Evolutionary conservation across 2,888 invertebrate species (phyloP).

Genomic region (Phorcus lineatus): DNA sequence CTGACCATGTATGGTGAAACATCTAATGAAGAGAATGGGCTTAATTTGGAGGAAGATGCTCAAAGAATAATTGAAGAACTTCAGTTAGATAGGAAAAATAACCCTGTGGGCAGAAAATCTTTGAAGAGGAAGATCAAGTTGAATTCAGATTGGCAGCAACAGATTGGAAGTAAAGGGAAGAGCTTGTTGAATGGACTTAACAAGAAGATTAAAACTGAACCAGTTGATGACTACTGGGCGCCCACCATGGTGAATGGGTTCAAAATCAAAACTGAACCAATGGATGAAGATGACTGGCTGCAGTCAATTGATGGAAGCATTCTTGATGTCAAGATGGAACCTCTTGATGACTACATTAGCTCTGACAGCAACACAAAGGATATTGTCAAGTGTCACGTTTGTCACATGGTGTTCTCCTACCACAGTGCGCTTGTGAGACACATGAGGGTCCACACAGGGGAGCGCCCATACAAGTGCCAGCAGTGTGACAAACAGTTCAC

Average conservation of each 20-base stretch:
- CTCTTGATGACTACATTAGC: not conserved
- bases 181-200: not conserved
- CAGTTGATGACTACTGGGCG: not conserved
- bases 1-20: not conserved
- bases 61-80: too few relatives aligned
- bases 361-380: not conserved
- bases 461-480: too few relatives aligned
- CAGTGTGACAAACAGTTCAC: too few relatives aligned
- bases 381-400: not conserved
- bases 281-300: not conserved
- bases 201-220: conserved; percentile 7
- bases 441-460: too few relatives aligned
- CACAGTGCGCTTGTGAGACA: not conserved
- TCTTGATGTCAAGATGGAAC: not conserved
- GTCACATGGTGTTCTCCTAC: conserved; percentile 22
- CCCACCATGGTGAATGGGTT: not conserved
- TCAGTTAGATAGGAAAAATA: too few relatives aligned
- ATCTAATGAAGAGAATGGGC: not conserved
- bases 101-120: not conserved
- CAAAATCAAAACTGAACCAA: not conserved
- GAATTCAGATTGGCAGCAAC: not conserved
- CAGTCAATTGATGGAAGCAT: not conserved
- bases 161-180: not conserved
- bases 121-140: not conserved
- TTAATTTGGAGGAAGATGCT: not conserved